phyloP scores from a whole-genome alignment of 2,888 invertebrate species.

The Molorchus minor region DNA sequence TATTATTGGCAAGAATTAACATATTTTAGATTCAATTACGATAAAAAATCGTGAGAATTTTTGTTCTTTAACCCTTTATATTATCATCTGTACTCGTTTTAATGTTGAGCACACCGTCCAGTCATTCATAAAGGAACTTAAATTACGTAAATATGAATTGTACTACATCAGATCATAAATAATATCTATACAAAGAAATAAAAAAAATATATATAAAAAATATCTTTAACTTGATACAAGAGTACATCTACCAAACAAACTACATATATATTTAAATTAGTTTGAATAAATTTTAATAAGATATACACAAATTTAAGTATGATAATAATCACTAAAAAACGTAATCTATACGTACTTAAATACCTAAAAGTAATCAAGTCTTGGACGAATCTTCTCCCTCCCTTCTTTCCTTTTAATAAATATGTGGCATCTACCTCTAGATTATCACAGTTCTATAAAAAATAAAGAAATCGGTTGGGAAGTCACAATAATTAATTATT shows the following conservation, averaged over 20 bases:
- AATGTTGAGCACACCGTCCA: slow-evolving; percentile 47
- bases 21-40: slow-evolving; percentile 33
- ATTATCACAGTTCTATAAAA: slow-evolving; percentile 43
- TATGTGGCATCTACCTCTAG: slow-evolving; percentile 45
- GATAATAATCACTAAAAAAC: slow-evolving; percentile 2
- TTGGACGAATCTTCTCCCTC: slow-evolving; percentile 17
- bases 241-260: slow-evolving; percentile 37
- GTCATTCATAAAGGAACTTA: slow-evolving; percentile 46
- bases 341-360: slow-evolving; percentile 1
- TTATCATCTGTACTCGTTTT: slow-evolving; percentile 41
- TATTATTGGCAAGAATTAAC: slow-evolving; percentile 46
- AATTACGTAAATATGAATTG: slow-evolving; percentile 44
- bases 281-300: slow-evolving; percentile 9
- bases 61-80: slow-evolving; percentile 35
- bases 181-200: slow-evolving; percentile 55
- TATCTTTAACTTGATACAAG: slow-evolving; percentile 24
- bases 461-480: slow-evolving; percentile 17
- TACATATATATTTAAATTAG: slow-evolving; percentile 20
- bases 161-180: slow-evolving; percentile 46
- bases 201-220: slow-evolving; percentile 31
- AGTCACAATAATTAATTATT: slow-evolving; percentile 15
- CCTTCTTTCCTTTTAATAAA: slow-evolving; percentile 38
- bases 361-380: slow-evolving; percentile 8
- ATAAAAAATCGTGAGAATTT: slow-evolving; percentile 53
- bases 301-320: background rate